phyloP scores from a whole-genome alignment of 2,797 vertebrate species.

The Limosa lapponica region DNA sequence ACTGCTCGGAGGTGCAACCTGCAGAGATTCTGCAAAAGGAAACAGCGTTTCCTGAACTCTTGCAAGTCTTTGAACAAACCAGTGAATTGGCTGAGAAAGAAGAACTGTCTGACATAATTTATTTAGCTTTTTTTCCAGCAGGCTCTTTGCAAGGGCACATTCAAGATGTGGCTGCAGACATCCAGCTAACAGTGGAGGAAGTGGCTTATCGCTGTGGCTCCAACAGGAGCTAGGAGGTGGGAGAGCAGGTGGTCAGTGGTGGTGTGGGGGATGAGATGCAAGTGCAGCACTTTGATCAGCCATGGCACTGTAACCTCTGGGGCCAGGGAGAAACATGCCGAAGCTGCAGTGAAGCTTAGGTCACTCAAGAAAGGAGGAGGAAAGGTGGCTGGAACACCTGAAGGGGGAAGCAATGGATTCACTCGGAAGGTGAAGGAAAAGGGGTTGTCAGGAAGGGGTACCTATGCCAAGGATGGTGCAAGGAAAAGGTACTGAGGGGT shows the following conservation, averaged over 20 bases:
- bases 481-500: background rate
- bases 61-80: background rate
- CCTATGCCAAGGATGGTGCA: background rate
- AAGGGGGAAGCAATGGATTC: background rate
- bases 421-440: background rate
- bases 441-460: background rate
- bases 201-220: background rate
- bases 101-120: background rate
- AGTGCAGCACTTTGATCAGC: background rate
- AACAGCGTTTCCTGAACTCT: background rate
- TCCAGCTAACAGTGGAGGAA: background rate
- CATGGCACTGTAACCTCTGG: accelerated
- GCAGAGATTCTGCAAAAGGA: background rate
- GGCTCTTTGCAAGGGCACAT: background rate
- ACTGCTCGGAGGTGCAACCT: background rate
- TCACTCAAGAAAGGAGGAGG: background rate
- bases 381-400: background rate
- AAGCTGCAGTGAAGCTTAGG: background rate
- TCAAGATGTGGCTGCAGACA: background rate
- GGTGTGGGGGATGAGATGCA: background rate
- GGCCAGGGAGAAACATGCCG: accelerated
- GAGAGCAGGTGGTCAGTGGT: accelerated
- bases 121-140: background rate
- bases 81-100: background rate
- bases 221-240: accelerated